A percentile compares a stretch with the other conserved stretches of the same genome.
These are phyloP conservation scores for Oceanites oceanicus DNA, from an alignment of 2,113 vertebrate genomes.

Conservation along the genomic window DNA sequence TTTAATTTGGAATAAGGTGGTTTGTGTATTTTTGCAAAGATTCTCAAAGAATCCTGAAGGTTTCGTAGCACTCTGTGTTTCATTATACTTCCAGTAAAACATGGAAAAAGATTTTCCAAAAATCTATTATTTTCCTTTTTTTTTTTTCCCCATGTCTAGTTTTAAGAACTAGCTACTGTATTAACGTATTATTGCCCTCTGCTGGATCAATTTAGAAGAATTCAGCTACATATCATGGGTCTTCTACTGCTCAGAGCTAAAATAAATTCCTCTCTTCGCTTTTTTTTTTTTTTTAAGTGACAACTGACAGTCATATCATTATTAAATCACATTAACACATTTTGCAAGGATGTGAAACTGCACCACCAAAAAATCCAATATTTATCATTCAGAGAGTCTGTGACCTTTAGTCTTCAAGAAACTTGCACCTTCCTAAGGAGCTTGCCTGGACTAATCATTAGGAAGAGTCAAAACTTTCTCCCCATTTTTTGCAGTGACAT, in stretches of 20 bases:
- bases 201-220: conserved; percentile 55
- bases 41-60: neutral
- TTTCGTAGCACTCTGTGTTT: neutral
- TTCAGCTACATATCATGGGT: neutral
- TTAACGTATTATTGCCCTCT: conserved; percentile 66
- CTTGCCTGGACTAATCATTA: neutral
- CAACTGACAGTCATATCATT: neutral
- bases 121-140: neutral
- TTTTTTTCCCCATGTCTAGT: neutral
- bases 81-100: neutral
- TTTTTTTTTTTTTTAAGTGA: neutral
- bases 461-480: neutral
- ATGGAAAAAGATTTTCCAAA: neutral
- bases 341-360: neutral
- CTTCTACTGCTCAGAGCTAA: neutral
- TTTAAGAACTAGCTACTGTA: conserved; percentile 2
- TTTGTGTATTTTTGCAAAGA: neutral
- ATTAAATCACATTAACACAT: neutral
- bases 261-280: neutral
- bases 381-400: neutral
- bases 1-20: neutral
- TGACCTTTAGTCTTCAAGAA: neutral
- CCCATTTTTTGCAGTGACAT: neutral
- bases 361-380: neutral
- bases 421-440: neutral